Evolutionary conservation across 1,140 invertebrate species (phyloP).

Genomic region (Formica selysi): DNA sequence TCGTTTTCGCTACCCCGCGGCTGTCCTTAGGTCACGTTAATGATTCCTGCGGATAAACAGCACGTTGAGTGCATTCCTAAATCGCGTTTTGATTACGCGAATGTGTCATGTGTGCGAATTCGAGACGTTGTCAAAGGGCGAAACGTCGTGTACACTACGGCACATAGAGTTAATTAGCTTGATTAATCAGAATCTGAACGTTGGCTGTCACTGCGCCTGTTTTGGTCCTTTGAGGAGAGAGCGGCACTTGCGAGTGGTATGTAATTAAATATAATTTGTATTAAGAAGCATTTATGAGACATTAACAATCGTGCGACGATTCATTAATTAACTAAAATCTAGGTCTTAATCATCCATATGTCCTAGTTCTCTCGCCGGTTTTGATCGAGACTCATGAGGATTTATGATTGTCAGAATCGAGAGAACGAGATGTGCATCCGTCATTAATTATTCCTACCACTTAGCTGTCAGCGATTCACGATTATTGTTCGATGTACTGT

Average conservation of each 20-base stretch:
- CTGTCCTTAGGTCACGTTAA: slow-evolving; percentile 59
- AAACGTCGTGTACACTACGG: neutral
- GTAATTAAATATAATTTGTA: slow-evolving; percentile 39
- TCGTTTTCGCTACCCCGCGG: neutral
- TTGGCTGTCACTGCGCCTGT: neutral
- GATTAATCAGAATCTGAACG: slow-evolving; percentile 42
- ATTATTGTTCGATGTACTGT: slow-evolving; percentile 15
- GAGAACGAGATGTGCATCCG: slow-evolving; percentile 1
- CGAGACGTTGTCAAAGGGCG: slow-evolving; percentile 20
- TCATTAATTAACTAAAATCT: slow-evolving; percentile 23
- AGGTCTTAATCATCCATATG: neutral
- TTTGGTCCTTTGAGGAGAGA: slow-evolving; percentile 9
- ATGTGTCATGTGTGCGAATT: neutral
- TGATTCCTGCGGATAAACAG: slow-evolving; percentile 65
- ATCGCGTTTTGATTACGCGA: slow-evolving; percentile 17
- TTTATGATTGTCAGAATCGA: slow-evolving; percentile 12
- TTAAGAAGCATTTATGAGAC: slow-evolving; percentile 39
- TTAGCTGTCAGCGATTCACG: neutral
- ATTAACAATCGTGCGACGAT: neutral
- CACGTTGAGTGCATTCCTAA: slow-evolving; percentile 47
- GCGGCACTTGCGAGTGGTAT: slow-evolving; percentile 4
- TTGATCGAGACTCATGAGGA: neutral
- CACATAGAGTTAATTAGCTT: slow-evolving; percentile 44
- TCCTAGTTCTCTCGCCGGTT: neutral
- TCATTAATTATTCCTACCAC: slow-evolving; percentile 24